Evolutionary conservation across 37 sponge, comb jelly and placozoan genomes (phyloP).

Genomic region (Halichondria panicea): DNA sequence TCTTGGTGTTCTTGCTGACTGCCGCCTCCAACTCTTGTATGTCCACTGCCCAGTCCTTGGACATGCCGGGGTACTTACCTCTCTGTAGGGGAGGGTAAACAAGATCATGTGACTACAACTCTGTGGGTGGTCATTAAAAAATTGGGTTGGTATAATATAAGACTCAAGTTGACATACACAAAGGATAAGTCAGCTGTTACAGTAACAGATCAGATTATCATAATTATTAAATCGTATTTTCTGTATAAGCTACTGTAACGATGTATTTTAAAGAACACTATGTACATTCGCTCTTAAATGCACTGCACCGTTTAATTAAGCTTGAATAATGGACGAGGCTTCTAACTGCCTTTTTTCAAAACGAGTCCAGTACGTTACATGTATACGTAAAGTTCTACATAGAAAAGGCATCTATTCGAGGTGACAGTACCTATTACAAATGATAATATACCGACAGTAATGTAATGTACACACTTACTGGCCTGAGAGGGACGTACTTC

Average conservation of each 20-base stretch:
- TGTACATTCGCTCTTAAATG: no score
- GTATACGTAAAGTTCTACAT: no score
- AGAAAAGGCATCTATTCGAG: background rate
- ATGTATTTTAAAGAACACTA: background rate
- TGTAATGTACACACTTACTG: conserved; percentile 20
- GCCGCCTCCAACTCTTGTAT: conserved; percentile 80
- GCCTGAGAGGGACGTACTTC: conserved; percentile 84
- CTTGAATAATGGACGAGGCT: no score
- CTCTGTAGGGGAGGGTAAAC: conserved; percentile 25
- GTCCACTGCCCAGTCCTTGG: conserved; percentile 82
- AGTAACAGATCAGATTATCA: no score
- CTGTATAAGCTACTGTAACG: no score
- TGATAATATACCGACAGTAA: background rate
- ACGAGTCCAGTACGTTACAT: no score
- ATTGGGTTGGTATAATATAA: background rate
- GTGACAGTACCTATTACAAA: no score
- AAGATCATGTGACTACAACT: background rate
- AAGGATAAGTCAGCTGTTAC: no score
- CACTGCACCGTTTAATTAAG: no score
- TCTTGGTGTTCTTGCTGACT: conserved; percentile 84
- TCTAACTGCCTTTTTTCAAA: no score
- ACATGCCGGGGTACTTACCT: conserved; percentile 43
- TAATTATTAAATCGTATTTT: no score
- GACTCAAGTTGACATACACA: background rate
- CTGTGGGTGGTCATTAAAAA: background rate